Evolutionary conservation across 2,888 invertebrate genomes (phyloP).

Genomic region (Hololepta plana): DNA sequence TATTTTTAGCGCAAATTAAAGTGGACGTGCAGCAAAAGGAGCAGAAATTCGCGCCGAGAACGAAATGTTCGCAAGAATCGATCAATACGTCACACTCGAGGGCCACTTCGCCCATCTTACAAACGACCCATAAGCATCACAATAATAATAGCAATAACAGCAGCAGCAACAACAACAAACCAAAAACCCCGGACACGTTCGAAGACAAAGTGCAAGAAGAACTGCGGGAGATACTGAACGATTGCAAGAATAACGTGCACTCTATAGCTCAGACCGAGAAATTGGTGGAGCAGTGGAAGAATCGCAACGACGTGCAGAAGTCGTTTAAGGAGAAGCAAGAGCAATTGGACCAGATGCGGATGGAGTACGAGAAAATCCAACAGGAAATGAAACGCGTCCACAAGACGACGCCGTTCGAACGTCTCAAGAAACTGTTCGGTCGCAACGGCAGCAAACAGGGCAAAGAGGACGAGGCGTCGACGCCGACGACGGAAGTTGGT

Average conservation of each 20-base stretch:
- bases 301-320: slow-evolving; percentile 71
- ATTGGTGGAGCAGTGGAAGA: slow-evolving; percentile 72
- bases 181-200: too few species aligned
- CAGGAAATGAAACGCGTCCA: slow-evolving; percentile 54
- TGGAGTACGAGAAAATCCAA: slow-evolving; percentile 69
- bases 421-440: slow-evolving; percentile 20
- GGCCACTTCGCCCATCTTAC: too few species aligned
- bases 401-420: slow-evolving; percentile 66
- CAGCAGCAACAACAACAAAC: too few species aligned
- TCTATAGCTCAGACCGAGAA: slow-evolving; percentile 72
- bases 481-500: slow-evolving; percentile 5
- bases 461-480: slow-evolving; percentile 6
- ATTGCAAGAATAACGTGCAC: slow-evolving; percentile 77
- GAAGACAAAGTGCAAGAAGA: slow-evolving; percentile 52
- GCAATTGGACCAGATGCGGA: slow-evolving; percentile 60
- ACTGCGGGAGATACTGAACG: slow-evolving; percentile 69
- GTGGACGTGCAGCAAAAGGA: too few species aligned
- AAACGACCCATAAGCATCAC: too few species aligned
- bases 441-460: slow-evolving; percentile 7
- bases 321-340: slow-evolving; percentile 73
- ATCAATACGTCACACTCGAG: too few species aligned
- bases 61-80: too few species aligned
- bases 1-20: too few species aligned
- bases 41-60: too few species aligned
- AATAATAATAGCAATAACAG: too few species aligned